These are phyloP conservation scores for Temnothorax rugatulus DNA, from an alignment of 2,888 invertebrate species.

Conservation along the genomic window DNA sequence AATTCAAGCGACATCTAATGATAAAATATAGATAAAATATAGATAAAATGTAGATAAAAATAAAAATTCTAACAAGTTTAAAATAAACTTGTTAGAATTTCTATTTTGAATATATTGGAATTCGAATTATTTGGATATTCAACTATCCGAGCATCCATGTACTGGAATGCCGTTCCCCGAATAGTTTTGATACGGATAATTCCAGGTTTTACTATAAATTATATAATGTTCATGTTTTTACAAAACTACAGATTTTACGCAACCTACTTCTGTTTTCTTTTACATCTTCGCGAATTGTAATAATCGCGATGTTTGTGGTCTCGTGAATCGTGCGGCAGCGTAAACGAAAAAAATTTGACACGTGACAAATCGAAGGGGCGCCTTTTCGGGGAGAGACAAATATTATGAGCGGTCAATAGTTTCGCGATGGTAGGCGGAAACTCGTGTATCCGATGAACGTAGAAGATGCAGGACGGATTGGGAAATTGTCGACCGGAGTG, in stretches of 20 bases:
- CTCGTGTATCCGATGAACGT: background rate
- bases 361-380: slow-evolving; percentile 78
- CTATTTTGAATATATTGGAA: background rate
- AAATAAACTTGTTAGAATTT: background rate
- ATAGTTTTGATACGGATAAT: background rate
- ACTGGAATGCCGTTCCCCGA: background rate
- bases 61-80: background rate
- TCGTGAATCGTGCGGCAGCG: slow-evolving; percentile 49
- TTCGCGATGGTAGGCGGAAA: slow-evolving; percentile 25
- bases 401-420: slow-evolving; percentile 60
- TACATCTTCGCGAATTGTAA: background rate
- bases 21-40: background rate
- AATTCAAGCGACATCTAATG: background rate
- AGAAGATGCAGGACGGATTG: slow-evolving; percentile 1
- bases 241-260: background rate
- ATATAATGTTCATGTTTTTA: background rate
- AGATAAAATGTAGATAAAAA: background rate
- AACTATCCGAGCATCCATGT: background rate
- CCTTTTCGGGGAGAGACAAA: slow-evolving; percentile 56
- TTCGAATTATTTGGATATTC: too few species aligned
- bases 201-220: background rate
- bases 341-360: slow-evolving; percentile 76
- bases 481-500: slow-evolving; percentile 64
- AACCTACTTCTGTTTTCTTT: background rate
- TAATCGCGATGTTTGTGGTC: slow-evolving; percentile 55